Conservation (phyloP, 1,140 invertebrate species). For the Holotrichia oblita region DNA sequence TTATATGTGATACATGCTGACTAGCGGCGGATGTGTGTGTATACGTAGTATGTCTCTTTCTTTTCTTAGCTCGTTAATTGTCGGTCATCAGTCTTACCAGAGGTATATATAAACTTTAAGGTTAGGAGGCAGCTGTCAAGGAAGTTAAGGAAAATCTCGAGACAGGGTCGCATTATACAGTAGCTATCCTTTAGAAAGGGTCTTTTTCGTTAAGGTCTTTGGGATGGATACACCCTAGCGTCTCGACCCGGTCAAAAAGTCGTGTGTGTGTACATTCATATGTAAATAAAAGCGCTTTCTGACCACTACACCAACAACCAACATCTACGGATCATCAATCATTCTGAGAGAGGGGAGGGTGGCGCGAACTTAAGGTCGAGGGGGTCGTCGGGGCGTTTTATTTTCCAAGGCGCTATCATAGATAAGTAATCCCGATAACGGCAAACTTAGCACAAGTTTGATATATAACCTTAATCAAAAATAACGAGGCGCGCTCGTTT, state of each 20-base stretch:
- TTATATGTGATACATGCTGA: constrained; percentile 2
- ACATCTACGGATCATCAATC: constrained; percentile 24
- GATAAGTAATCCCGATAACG: constrained; percentile 33
- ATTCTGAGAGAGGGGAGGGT: background rate
- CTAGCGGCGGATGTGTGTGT: background rate
- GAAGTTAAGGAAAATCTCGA: constrained; percentile 12
- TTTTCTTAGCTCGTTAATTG: constrained; percentile 17
- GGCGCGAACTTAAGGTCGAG: constrained; percentile 8
- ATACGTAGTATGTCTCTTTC: background rate
- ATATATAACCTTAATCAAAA: constrained; percentile 37
- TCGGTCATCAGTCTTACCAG: constrained; percentile 15
- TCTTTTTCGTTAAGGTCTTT: constrained; percentile 9
- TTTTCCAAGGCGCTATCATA: constrained; percentile 31
- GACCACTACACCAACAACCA: constrained; percentile 12
- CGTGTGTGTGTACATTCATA: constrained; percentile 19
- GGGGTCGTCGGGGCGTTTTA: constrained; percentile 4
- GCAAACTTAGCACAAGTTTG: constrained; percentile 27
- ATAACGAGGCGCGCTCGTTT: constrained; percentile 27
- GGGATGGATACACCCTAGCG: background rate
- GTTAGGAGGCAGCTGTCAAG: background rate
- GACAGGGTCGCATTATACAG: background rate
- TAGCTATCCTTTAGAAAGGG: background rate
- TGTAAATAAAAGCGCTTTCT: constrained; percentile 31
- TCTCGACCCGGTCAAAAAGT: constrained; percentile 9
- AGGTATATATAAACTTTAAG: constrained; percentile 23